These are phyloP conservation scores for Zoanthus solanderi DNA, from an alignment of 92 coral and sea anemone species.

Conservation along the genomic window DNA sequence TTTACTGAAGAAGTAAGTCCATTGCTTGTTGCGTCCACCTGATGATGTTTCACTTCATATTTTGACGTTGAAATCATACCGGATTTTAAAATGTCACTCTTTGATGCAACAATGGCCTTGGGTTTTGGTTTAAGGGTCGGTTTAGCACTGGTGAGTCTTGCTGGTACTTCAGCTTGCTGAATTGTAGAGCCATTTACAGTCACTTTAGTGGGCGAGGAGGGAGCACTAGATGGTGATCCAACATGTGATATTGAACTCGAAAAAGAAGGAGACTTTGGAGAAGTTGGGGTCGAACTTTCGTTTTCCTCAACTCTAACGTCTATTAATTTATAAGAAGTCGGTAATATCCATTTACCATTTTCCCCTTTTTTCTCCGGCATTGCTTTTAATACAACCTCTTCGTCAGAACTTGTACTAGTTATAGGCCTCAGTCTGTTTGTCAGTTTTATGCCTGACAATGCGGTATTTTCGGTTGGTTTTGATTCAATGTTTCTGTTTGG, in stretches of 20 bases:
- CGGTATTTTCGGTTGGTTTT: not conserved
- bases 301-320: conserved; percentile 20
- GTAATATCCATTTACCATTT: not conserved
- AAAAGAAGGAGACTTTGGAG: conserved; percentile 7
- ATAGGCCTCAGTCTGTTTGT: not conserved
- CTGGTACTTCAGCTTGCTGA: conserved; percentile 30
- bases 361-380: conserved; percentile 20
- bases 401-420: not conserved
- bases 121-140: conserved; percentile 40
- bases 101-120: not conserved
- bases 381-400: conserved; percentile 22
- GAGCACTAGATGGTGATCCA: conserved; percentile 6
- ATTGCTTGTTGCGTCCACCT: conserved; percentile 14
- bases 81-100: not conserved
- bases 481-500: conserved; percentile 14
- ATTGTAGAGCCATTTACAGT: conserved; percentile 37
- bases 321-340: conserved; percentile 23
- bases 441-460: not conserved
- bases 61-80: conserved; percentile 4
- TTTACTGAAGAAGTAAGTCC: not conserved
- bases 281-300: not conserved
- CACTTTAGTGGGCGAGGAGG: conserved; percentile 26
- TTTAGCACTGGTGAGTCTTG: not conserved
- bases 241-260: not conserved
- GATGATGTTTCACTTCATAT: conserved; percentile 6